Percentiles rank a stretch among this genome's conserved stretches.
Evolutionary conservation across 2,888 invertebrate species (phyloP).

Genomic region (Cantharis nigra): DNA sequence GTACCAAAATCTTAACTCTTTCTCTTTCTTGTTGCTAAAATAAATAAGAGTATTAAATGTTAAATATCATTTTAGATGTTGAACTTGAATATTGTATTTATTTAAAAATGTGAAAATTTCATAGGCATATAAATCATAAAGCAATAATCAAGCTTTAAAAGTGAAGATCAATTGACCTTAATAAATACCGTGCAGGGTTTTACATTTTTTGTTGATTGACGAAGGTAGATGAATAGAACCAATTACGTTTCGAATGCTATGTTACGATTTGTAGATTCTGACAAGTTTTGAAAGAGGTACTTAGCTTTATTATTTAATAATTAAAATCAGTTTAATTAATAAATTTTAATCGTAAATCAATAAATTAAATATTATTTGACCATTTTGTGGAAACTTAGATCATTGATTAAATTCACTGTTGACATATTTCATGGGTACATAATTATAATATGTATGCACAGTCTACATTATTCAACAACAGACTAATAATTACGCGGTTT

Average conservation of each 20-base stretch:
- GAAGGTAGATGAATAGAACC: constrained; percentile 13
- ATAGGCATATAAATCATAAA: neutral
- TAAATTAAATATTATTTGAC: neutral
- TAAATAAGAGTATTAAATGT: neutral
- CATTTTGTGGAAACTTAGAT: neutral
- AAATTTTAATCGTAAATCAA: neutral
- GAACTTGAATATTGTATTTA: neutral
- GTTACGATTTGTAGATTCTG: constrained; percentile 5
- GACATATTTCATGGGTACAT: neutral
- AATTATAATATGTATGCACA: neutral
- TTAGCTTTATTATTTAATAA: neutral
- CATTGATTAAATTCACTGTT: neutral
- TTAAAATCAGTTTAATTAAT: neutral
- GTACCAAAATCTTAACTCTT: constrained; percentile 69
- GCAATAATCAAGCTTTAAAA: constrained; percentile 2
- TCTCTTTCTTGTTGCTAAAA: constrained; percentile 64
- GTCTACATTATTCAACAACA: neutral
- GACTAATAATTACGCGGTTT: neutral
- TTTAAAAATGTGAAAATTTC: neutral
- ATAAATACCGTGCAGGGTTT: constrained; percentile 7
- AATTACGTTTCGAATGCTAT: constrained; percentile 14
- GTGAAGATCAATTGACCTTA: constrained; percentile 11
- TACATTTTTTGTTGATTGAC: neutral
- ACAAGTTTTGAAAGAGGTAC: neutral
- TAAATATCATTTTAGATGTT: neutral